Base-by-base conservation (phyloP, 2,113 vertebrate species). In the Pantherophis guttatus region DNA sequence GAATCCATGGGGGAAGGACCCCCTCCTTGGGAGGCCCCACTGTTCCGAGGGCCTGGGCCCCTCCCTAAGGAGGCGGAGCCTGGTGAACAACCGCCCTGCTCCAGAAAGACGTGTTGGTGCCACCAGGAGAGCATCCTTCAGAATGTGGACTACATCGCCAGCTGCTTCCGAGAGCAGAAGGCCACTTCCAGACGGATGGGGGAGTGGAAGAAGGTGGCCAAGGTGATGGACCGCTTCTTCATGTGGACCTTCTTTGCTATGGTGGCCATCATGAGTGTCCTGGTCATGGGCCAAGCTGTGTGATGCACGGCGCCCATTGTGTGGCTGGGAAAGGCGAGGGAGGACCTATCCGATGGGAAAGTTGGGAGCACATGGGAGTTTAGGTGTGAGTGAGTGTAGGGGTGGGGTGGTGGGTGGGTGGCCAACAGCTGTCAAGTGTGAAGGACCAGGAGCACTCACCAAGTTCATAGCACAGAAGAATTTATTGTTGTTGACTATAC, bases 161-260 rank as follows among this genome's bases (percentile, higher is more conserved):
- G 94, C 95, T 98, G 98, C 94, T 98, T 98, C 96, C 97, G 96
- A 0, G 98, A 98, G 26, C 98, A 99, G 95, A 97, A 97, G 93
- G 97, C 98, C 3, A 96, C 97, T 0, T 98, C 98, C 96, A 98
- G 94, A 95, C 96, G 97, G 93, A 97, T 97, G 0, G 96, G 98
- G 0, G 98, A 99, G 94, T 99, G 99, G 99, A 98, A 98, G 96
- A 98, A 97, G 89, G 97, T 99, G 89, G 98, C 98, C 86, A 98
- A 98, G 90, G 98, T 99, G 54, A 97, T 99, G 97, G 99, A 99
- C 8, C 98, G 98, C 39, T 99, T 98, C 97, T 99, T 99, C 95
- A 98, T 99, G 98, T 98, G 98, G 97, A 93, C 99, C 65, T 99
- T 99, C 95, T 98, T 99, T 93, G 97, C 98, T 92, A 98, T 99